Percentiles rank a stretch among this genome's conserved stretches.
These are phyloP conservation scores for Collichthys lucidus DNA, from an alignment of 2,113 vertebrate species.

Conservation along the genomic window DNA sequence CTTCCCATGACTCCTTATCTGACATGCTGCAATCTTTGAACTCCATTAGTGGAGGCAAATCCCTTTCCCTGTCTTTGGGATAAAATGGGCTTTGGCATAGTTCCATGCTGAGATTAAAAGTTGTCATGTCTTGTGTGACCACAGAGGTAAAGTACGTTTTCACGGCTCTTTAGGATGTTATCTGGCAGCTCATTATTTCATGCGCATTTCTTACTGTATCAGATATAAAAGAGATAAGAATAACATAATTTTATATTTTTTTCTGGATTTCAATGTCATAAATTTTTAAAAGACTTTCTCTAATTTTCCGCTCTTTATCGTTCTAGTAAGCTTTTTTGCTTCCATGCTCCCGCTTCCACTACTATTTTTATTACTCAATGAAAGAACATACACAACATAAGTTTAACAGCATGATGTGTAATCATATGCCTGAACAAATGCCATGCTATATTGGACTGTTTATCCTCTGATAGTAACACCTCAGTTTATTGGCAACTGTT, in stretches of 20 bases:
- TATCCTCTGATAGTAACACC: slow-evolving; percentile 48
- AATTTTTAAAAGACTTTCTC: slow-evolving; percentile 6
- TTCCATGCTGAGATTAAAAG: slow-evolving; percentile 84
- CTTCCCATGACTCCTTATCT: slow-evolving; percentile 76
- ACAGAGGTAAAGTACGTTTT: slow-evolving; percentile 69
- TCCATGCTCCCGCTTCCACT: neutral
- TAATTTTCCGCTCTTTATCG: slow-evolving; percentile 7
- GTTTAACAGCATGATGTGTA: slow-evolving; percentile 24
- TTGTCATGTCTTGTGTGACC: slow-evolving; percentile 80
- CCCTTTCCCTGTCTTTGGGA: slow-evolving; percentile 73
- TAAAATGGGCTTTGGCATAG: slow-evolving; percentile 81
- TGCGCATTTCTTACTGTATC: slow-evolving; percentile 67
- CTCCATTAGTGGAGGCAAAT: slow-evolving; percentile 83
- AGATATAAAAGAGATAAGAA: slow-evolving; percentile 66
- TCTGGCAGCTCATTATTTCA: slow-evolving; percentile 79
- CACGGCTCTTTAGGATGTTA: slow-evolving; percentile 67
- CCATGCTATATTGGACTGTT: slow-evolving; percentile 24
- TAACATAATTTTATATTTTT: slow-evolving; percentile 46
- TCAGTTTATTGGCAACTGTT: slow-evolving; percentile 54
- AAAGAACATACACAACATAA: slow-evolving; percentile 4
- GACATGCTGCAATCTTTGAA: slow-evolving; percentile 84
- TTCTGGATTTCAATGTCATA: slow-evolving; percentile 52
- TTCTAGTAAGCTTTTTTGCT: neutral
- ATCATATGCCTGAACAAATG: slow-evolving; percentile 34
- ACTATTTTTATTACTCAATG: slow-evolving; percentile 17